These are phyloP conservation scores for Phyllostomus hastatus DNA, from an alignment of 2,113 vertebrate genomes.

Conservation along the genomic window DNA sequence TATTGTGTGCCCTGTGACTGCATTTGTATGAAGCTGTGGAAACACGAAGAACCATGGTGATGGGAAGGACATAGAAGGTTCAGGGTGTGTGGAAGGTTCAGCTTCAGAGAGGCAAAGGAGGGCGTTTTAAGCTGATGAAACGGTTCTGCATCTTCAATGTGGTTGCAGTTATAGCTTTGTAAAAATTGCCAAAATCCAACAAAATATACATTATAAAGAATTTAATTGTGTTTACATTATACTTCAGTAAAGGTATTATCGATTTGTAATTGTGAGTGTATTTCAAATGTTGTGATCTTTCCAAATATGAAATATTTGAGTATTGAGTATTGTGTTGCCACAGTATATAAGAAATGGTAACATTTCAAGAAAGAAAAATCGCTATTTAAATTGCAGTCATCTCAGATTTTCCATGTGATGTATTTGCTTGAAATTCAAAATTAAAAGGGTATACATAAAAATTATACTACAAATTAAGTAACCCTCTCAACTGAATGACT, in stretches of 20 bases:
- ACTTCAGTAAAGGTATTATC: neutral
- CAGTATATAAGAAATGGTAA: neutral
- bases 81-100: too few species aligned
- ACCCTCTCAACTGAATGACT: neutral
- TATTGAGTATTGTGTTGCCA: neutral
- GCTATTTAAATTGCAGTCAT: neutral
- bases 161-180: neutral
- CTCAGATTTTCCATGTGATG: neutral
- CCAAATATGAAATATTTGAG: neutral
- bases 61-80: neutral
- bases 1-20: neutral
- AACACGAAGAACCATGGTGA: neutral
- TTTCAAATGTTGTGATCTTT: neutral
- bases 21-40: neutral
- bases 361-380: neutral
- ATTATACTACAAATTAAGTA: neutral
- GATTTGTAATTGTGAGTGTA: neutral
- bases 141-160: neutral
- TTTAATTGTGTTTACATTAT: neutral
- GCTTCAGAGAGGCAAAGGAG: neutral
- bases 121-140: neutral
- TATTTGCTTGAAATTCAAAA: slow-evolving; percentile 26
- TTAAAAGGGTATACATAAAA: neutral
- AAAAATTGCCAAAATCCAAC: neutral
- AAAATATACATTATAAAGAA: neutral